Evolutionary conservation across 2,113 vertebrate genomes (phyloP), one percentile per base, ranked within the genome.

Genomic region (Tautogolabrus adspersus): DNA sequence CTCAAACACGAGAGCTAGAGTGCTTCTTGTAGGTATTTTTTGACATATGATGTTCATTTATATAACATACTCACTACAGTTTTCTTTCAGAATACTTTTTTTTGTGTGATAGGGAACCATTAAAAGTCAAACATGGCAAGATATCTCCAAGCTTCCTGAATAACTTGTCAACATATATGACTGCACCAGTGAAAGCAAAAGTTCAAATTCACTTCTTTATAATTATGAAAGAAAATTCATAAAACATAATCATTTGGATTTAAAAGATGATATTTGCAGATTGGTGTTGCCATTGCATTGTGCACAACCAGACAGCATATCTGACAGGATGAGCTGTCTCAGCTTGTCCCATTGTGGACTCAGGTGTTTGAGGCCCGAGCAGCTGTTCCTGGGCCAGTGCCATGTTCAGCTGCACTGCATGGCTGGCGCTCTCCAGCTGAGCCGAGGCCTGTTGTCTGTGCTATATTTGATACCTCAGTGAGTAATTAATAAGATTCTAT

Each of bases 401-500:
- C 63, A 42, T 22, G 54, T 64, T 72, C 77, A 57, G 51, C 30
- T 52, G 74, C 66, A 51, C 65, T 59, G 47, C 84, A 55, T 52
- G 73, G 71, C 75, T 47, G 34, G 54, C 13, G 13, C 79, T 68
- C 77, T 86, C 84, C 88, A 89, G 90, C 89, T 93, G 83, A 88
- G 87, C 83, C 56, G 18, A 78, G 74, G 71, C 77, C 90, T 87
- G 87, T 91, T 93, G 88, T 88, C 91, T 87, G 78, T 70, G 85
- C 91, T 92, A 91, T 91, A 92, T 92, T 91, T 93, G 81, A 93
- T 86, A 92, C 81, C 75, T 76, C 87, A 73, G 79, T 88, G 86
- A 88, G 91, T 93, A 94, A 95, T 94, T 95, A 93, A 93, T 94
- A 90, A 87, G 66, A 62, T 86, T 84, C 93, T 94, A 94, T 92